These are phyloP conservation scores for Perdix hodgsoniae DNA, from an alignment of 2,797 vertebrate species.

Conservation along the genomic window DNA sequence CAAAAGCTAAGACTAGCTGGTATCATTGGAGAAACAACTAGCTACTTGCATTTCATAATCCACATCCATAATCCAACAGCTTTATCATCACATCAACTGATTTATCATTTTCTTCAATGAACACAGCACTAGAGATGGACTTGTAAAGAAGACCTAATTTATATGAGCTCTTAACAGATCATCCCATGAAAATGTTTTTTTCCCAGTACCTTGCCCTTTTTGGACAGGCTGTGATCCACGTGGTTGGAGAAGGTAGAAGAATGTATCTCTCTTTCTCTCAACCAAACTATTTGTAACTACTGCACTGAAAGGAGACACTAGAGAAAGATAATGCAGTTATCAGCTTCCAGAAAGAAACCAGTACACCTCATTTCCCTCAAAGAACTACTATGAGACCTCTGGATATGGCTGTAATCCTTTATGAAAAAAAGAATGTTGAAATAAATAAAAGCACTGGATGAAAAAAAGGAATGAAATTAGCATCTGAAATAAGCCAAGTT, in stretches of 20 bases:
- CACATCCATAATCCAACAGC: background rate
- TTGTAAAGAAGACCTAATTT: background rate
- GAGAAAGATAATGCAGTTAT: background rate
- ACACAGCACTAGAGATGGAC: fast-evolving
- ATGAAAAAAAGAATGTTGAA: background rate
- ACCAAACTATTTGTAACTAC: background rate
- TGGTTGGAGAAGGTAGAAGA: background rate
- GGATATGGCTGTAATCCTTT: background rate
- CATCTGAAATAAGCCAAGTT: background rate
- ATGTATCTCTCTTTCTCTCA: background rate
- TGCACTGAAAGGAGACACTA: background rate
- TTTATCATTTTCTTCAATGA: background rate
- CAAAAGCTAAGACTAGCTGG: background rate
- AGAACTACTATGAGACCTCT: background rate
- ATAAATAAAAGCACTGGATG: background rate
- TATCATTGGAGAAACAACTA: background rate
- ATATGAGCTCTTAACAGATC: background rate
- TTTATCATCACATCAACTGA: background rate
- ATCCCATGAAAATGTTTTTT: background rate
- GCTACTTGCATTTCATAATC: background rate
- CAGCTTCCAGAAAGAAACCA: background rate
- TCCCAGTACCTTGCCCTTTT: background rate
- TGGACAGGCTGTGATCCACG: background rate
- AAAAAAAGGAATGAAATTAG: background rate
- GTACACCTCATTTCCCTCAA: background rate